phyloP scores from a whole-genome alignment of 1,140 invertebrate genomes.

The Habropoda laboriosa region DNA sequence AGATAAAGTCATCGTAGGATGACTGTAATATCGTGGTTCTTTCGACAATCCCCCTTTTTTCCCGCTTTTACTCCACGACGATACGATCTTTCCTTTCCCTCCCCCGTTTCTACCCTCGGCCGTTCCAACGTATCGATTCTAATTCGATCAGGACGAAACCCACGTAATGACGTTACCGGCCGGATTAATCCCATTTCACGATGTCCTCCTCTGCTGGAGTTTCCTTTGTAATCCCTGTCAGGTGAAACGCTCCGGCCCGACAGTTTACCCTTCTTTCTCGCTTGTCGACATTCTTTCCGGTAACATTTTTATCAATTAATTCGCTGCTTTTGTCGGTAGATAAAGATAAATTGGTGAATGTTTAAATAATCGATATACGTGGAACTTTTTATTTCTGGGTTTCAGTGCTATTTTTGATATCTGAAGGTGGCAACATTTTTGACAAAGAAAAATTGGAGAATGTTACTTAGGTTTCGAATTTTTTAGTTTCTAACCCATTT shows the following conservation, averaged over 20 bases:
- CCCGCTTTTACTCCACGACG: not conserved
- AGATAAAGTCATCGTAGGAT: conserved; percentile 1
- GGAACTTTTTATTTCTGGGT: too few relatives aligned
- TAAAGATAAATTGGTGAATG: too few relatives aligned
- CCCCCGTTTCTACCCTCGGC: too few relatives aligned
- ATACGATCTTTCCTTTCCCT: not conserved
- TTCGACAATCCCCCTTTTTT: not conserved
- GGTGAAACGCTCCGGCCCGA: not conserved
- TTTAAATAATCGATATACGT: too few relatives aligned
- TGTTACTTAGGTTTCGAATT: too few relatives aligned
- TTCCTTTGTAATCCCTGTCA: not conserved
- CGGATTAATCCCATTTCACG: conserved; percentile 4
- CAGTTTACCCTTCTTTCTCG: not conserved
- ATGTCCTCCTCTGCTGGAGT: not conserved
- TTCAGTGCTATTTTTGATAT: too few relatives aligned
- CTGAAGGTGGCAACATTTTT: too few relatives aligned
- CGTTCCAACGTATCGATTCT: conserved; percentile 4
- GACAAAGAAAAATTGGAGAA: too few relatives aligned
- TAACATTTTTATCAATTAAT: too few relatives aligned
- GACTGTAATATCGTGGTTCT: not conserved
- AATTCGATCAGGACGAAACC: conserved; percentile 14
- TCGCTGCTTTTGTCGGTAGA: too few relatives aligned
- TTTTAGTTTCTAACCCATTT: too few relatives aligned
- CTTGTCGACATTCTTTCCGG: too few relatives aligned
- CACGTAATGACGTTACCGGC: not conserved